A percentile compares a stretch with the other conserved stretches of the same genome.
These are phyloP conservation scores for Anarrhichthys ocellatus DNA, from an alignment of 2,113 vertebrate genomes.

Conservation along the genomic window DNA sequence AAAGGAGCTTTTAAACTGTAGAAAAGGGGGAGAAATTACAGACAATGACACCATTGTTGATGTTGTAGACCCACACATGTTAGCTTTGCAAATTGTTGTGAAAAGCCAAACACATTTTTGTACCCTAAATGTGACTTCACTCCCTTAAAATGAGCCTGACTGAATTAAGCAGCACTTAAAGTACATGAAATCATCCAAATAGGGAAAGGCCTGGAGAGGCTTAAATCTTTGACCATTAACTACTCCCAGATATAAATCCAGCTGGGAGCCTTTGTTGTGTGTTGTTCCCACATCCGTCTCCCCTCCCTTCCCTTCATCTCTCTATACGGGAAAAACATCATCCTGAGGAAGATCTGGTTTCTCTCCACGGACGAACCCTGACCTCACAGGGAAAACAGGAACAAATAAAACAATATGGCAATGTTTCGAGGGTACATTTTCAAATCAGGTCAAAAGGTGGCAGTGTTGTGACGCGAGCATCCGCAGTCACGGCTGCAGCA, in stretches of 20 bases:
- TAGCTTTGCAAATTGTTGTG: background rate
- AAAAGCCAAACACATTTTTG: background rate
- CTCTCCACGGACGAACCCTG: background rate
- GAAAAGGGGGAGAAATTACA: background rate
- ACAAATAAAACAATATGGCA: background rate
- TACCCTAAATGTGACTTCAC: background rate
- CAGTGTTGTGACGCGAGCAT: slow-evolving; percentile 65
- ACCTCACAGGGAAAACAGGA: background rate
- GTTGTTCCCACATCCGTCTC: background rate
- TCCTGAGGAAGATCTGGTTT: background rate
- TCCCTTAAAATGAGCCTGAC: background rate
- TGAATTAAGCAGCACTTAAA: background rate
- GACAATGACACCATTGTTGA: background rate
- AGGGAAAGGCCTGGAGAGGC: background rate
- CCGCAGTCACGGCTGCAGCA: slow-evolving; percentile 4
- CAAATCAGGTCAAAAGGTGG: slow-evolving; percentile 71
- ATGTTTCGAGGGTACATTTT: slow-evolving; percentile 12
- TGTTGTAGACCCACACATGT: background rate
- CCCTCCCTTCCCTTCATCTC: background rate
- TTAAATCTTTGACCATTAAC: background rate
- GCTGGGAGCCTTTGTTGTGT: background rate
- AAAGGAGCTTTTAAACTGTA: background rate
- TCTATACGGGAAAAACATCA: background rate
- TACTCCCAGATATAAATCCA: background rate
- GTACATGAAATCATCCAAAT: background rate